These are phyloP conservation scores for Plemyria rubiginata DNA, from an alignment of 2,888 invertebrate genomes.

Conservation along the genomic window DNA sequence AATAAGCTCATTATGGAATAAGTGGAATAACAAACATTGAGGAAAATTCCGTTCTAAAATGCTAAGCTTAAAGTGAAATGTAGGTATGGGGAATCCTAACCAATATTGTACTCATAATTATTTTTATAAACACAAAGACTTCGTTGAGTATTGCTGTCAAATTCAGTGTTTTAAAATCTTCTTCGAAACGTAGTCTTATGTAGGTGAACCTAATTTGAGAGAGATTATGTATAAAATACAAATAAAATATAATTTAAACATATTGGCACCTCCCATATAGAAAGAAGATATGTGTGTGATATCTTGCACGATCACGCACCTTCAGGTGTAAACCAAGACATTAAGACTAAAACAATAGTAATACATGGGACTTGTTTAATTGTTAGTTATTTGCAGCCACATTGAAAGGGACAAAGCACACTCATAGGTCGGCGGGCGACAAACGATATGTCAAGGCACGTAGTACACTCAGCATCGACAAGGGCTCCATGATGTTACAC, in stretches of 20 bases:
- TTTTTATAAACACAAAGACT: too few species aligned
- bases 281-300: conserved; percentile 34
- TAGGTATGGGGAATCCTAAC: too few species aligned
- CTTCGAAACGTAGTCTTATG: too few species aligned
- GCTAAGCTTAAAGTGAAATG: neutral
- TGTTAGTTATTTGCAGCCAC: conserved; percentile 64
- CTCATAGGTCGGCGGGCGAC: conserved; percentile 66
- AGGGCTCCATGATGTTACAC: neutral
- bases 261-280: neutral
- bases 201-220: too few species aligned
- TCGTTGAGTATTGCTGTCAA: too few species aligned
- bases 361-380: conserved; percentile 67
- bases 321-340: conserved; percentile 51
- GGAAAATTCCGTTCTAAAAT: neutral
- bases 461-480: conserved; percentile 47
- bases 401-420: conserved; percentile 69
- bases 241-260: too few species aligned
- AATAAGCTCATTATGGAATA: conserved; percentile 31
- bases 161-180: too few species aligned
- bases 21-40: conserved; percentile 9
- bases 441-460: conserved; percentile 82
- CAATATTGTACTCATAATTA: too few species aligned
- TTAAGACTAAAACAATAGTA: conserved; percentile 55
- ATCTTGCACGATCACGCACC: conserved; percentile 58
- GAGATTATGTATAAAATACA: too few species aligned